Conservation (phyloP, 2,888 invertebrate species). For the Caenorhabditis auriculariae region DNA sequence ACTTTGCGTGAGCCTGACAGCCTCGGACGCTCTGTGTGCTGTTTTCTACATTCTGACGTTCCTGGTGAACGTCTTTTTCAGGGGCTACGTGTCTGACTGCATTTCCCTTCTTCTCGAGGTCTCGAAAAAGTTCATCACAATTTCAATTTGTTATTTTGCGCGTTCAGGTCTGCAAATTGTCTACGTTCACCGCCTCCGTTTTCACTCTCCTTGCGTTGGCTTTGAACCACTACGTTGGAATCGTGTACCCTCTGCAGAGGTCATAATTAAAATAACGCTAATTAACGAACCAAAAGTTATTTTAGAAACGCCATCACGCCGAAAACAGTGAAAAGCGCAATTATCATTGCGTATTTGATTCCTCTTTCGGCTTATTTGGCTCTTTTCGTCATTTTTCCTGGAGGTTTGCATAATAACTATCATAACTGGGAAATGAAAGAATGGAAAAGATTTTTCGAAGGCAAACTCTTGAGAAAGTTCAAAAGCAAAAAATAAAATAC, state of each 20-base stretch:
- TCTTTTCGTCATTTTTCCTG: constrained; percentile 47
- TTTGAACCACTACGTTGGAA: constrained; percentile 74
- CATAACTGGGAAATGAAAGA: no score
- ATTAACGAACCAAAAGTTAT: background rate
- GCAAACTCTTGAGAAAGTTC: no score
- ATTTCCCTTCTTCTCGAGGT: constrained; percentile 53
- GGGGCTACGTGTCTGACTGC: constrained; percentile 48
- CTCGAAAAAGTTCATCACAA: background rate
- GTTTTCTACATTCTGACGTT: constrained; percentile 55
- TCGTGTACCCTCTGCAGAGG: constrained; percentile 69
- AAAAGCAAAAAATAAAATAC: no score
- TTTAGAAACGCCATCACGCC: constrained; percentile 22
- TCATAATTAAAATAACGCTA: constrained; percentile 2
- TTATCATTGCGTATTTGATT: constrained; percentile 41
- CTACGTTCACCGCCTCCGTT: constrained; percentile 70
- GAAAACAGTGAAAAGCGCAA: constrained; percentile 29
- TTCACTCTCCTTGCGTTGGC: constrained; percentile 72
- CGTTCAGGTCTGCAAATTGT: constrained; percentile 51
- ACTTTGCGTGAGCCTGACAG: constrained; percentile 53
- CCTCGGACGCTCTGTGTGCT: constrained; percentile 54
- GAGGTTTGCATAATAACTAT: no score
- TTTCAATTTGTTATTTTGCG: background rate
- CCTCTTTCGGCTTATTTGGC: constrained; percentile 43
- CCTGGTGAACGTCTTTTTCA: constrained; percentile 51
- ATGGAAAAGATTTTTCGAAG: no score